Evolutionary conservation across 1,140 invertebrate species (phyloP), one percentile per base, ranked within the genome.

Genomic region (Leptinotarsa lineolata): DNA sequence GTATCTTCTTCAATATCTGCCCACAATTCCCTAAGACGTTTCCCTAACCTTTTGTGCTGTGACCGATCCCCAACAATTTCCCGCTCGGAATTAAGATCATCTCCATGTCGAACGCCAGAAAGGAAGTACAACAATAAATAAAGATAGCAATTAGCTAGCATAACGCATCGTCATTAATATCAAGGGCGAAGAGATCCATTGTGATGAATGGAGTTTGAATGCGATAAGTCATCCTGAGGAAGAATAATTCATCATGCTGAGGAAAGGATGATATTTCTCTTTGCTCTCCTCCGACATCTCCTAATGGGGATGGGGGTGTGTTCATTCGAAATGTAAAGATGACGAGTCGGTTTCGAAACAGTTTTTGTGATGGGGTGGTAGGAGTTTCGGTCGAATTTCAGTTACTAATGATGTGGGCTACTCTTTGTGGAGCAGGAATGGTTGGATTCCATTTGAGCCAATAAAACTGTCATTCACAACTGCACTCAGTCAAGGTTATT

Each of bases 191-290:
- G 48, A 54, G 48, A 54, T 68, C 70, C 74, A 63, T 72, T 64
- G 70, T 72, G 74, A 75, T 72, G 66, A 72, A 75, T 72, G 74
- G 68, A 72, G 63, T 72, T 59, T 44, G 74, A 75, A 65, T 75
- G 68, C 70, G 70, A 75, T 75, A 72, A 72, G 74, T 75, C 73
- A 72, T 74, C 64, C 24, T 21, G 60, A 21, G 15, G 48, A 54
- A 24, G 30, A 63, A 75, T 70, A 67, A 75, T 75, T 63, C 58
- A 75, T 75, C 74, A 75, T 74, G 16, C n/a, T 18, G 16, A 61
- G 69, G 63, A 65, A 39, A 65, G 16, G 48, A 54, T 54, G 48
- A 54, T 54, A 54, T 54, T 54, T 54, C 48, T 54, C 48, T 54
- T 54, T 54, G 3, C 16, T 12, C 48, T 54, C n/a, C 48, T 15